Base-by-base conservation (phyloP, 2,797 vertebrate species). In the Rachycentron canadum region DNA sequence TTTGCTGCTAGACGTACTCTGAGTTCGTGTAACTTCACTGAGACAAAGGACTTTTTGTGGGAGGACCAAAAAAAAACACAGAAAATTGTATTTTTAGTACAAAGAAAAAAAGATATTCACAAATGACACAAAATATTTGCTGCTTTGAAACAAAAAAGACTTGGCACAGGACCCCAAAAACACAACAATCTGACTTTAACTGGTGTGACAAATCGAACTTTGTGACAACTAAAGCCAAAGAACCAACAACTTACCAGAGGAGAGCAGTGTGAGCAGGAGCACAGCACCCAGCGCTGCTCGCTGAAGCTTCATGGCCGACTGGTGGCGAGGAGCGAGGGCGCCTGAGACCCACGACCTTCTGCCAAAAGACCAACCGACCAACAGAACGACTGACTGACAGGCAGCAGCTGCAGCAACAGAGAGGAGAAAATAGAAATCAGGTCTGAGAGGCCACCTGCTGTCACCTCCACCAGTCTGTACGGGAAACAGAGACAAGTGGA, bases 371-470 rank as follows among this genome's bases (percentile, higher is more conserved):
- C 0, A 60, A 36, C 7, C 1, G 16, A 9, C 25, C 5, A 23
- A 12, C 17, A 50, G 92, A 92, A 32, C 63, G 90, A 92, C 86
- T 13, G 84, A 87, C 23, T 16, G 50, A 43, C 25, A 53, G 63
- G 83, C 50, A 32, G 86, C 95, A 95, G 95, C 93, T 95, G 94
- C 81, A 76, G 81, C 73, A 76, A 88, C 75, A 1, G 7, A 25
- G 13, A 64, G 73, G 38, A 89, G 78, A 87, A 92, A 91, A 94
- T 93, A 94, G 89, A 89, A 92, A 79, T 78, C 26, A 25, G 75
- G 21, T 47, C 21, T 8, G 72, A 43, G 50, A 55, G 36, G 61
- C 55, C 47, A 1, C 52, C 73, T 34, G 69, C 26, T 57, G 1
- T 59, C 85, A 36, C 71, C 81, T 78, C 63, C 19, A 4, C 63